A percentile compares a stretch with the other conserved stretches of the same genome.
Conservation (phyloP, 2,113 vertebrate genomes). For the Apodemus sylvaticus region DNA sequence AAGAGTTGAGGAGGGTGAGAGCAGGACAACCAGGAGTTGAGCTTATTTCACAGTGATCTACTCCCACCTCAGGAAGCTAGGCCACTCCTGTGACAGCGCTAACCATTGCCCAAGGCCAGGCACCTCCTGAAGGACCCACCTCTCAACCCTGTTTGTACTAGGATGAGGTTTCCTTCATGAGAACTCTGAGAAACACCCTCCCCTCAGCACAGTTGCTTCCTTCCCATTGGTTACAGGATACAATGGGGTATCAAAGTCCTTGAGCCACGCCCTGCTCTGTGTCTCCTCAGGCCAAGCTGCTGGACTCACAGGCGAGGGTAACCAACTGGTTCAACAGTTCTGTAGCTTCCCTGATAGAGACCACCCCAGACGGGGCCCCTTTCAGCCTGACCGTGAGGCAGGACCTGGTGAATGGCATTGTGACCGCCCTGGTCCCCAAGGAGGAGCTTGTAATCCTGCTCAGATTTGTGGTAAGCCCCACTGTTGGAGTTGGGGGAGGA, state of each 20-base stretch:
- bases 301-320: constrained; percentile 25
- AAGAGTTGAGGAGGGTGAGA: not conserved
- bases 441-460: constrained; percentile 46
- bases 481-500: not conserved
- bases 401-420: not conserved
- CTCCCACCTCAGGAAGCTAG: not conserved
- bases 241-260: not conserved
- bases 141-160: not conserved
- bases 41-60: not conserved
- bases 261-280: not conserved
- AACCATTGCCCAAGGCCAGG: not conserved
- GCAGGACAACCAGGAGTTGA: too few relatives aligned
- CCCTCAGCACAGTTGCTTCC: not conserved
- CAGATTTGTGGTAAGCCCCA: constrained; percentile 58
- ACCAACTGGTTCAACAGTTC: constrained; percentile 44
- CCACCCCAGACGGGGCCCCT: accelerated
- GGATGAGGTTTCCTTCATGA: not conserved
- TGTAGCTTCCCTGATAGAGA: not conserved
- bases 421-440: constrained; percentile 4
- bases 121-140: not conserved
- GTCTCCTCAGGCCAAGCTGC: constrained; percentile 69
- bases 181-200: not conserved
- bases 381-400: constrained; percentile 57
- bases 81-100: not conserved
- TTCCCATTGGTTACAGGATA: not conserved